Evolutionary conservation across 2,113 vertebrate species (phyloP), one percentile per base, ranked within the genome.

Genomic region (Heterochromis multidens): DNA sequence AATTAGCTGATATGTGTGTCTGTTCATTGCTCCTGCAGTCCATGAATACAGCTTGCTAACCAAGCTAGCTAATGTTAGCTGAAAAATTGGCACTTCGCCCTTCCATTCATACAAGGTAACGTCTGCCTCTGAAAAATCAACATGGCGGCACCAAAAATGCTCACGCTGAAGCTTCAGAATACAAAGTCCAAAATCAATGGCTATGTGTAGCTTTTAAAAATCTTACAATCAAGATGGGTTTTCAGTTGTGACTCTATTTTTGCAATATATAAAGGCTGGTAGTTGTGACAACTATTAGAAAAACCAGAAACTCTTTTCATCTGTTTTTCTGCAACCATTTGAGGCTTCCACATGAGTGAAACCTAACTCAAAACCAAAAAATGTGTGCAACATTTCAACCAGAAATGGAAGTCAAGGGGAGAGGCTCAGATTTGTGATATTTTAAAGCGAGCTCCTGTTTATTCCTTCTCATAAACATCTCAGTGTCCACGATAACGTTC

Each of bases 391-490:
- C 61, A 81, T 81, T 72, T 87, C 79, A 83, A 82, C 65, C 86
- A 85, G 90, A 90, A 78, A 85, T 77, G 63, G 77, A 86, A 88
- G 78, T 89, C 40, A 70, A 82, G 70, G 58, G 63, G 62, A 92
- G 82, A 27, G 37, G 63, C 49, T 86, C 29, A 82, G 81, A 84
- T 89, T 90, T 88, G 86, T 67, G 89, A 91, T 91, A 86, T 94
- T 94, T 89, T 88, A 89, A 91, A 91, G 93, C 81, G 52, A 85
- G 86, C 25, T 70, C 57, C 49, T 95, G 94, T 94, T 94, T 95
- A 95, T 94, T 87, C 87, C 37, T 81, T 89, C 89, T 92, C 93
- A 93, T 96, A 95, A 95, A 95, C 95, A 96, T 95, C 90, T 93
- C 91, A 93, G 84, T 90, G 87, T 94, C 90, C 72, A 93, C 65